Evolutionary conservation across 2,888 invertebrate genomes (phyloP), one percentile per base, ranked within the genome.

Genomic region (Drosophila histrio): DNA sequence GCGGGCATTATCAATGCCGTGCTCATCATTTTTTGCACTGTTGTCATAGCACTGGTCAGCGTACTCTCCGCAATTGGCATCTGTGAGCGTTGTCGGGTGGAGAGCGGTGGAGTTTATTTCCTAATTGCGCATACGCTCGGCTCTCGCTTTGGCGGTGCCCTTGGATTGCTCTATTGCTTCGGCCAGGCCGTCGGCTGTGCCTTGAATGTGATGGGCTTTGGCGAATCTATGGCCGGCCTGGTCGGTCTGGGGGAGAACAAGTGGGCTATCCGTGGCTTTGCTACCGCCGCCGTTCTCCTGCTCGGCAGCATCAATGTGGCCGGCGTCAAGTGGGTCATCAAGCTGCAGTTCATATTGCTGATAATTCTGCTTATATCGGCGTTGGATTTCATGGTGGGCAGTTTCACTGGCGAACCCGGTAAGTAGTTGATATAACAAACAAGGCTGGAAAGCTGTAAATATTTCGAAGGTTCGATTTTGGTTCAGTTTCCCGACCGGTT

Each of bases 61-160:
- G 98, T 98, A 17, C 93, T 99, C 53, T 98, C 98, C 78, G 98
- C 98, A 19, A 97, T 99, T 64, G 99, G 98, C 43, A 98, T 99
- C 82, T 98, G 98, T 93, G 98, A 98, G 92, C 93, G 98, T 90
- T 98, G 98, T 92, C 94, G 97, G 68, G 96, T 98, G 89, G 97
- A 98, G 92, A 97, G 97, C 92, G 99, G 99, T n/a, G 99, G 99
- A 47, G 98, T 99, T 22, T 99, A 99, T 92, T 98, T 98, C 92
- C 93, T 99, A 63, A 93, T 99, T 32, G 96, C 98, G 0, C 98
- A 99, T 89, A 98, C 98, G 3, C 92, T 99, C 22, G 99, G 99
- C 34, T 97, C 98, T 5, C 94, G 97, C 89, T 95, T 98, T 90
- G 99, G 98, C 9, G 98, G 98, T 38, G 95, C 98, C 22, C 93